These are phyloP conservation scores for Drosophila melanogaster DNA, from an alignment of 1,140 invertebrate genomes.

Conservation along the genomic window DNA sequence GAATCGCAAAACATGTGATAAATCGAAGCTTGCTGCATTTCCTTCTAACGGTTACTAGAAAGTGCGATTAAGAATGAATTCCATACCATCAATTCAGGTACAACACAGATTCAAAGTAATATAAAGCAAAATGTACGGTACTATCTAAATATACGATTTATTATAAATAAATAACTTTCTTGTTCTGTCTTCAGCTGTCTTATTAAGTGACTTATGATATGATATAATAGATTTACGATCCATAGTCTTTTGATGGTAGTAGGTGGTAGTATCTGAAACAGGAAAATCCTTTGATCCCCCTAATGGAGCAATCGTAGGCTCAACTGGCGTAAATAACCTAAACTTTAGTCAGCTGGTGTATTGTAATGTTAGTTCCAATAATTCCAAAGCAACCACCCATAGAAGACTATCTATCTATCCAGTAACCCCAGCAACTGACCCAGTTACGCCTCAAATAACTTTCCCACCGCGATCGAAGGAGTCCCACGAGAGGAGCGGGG, in stretches of 20 bases:
- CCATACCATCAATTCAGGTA: too few relatives aligned
- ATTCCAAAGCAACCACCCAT: conserved; percentile 3
- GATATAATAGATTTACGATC: neutral
- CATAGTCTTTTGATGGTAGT: too few relatives aligned
- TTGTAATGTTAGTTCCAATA: conserved; percentile 21
- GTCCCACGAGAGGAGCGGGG: conserved; percentile 59
- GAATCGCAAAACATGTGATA: conserved; percentile 38
- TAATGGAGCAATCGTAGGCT: conserved; percentile 40
- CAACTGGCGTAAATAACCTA: conserved; percentile 9
- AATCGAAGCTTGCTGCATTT: conserved; percentile 5
- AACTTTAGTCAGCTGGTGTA: conserved; percentile 2
- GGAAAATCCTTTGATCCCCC: neutral
- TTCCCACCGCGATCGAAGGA: conserved; percentile 39
- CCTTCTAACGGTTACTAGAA: neutral
- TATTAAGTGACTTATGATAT: neutral
- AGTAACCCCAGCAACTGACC: conserved; percentile 9
- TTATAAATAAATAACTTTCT: too few relatives aligned
- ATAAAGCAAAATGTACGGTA: too few relatives aligned
- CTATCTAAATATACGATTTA: too few relatives aligned
- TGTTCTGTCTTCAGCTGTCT: conserved; percentile 1
- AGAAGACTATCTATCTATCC: neutral
- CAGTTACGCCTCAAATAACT: conserved; percentile 38
- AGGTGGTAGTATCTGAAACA: conserved; percentile 11
- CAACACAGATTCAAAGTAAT: too few relatives aligned
- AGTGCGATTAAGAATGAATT: neutral